Evolutionary conservation across 2,888 invertebrate genomes (phyloP).

Genomic region (Calliscelio sp.): DNA sequence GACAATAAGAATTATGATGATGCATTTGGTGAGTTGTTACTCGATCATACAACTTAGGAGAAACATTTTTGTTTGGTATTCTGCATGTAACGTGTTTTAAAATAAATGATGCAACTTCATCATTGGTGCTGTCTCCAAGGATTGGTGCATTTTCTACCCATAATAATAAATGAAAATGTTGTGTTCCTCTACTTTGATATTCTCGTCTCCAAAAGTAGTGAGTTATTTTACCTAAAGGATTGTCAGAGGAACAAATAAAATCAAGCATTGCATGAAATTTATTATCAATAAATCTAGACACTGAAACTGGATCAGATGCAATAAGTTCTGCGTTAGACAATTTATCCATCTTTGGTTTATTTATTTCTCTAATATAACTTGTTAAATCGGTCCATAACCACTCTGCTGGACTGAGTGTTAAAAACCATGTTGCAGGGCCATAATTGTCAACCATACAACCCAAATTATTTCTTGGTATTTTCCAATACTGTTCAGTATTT

Average conservation of each 20-base stretch:
- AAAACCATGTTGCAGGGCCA: constrained; percentile 77
- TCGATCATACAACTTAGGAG: too few species aligned
- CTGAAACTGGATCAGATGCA: constrained; percentile 75
- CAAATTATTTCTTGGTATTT: constrained; percentile 9
- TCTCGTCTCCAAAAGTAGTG: constrained; percentile 5
- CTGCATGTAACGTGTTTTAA: background rate
- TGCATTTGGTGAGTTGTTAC: too few species aligned
- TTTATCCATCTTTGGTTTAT: constrained; percentile 75
- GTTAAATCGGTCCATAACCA: constrained; percentile 61
- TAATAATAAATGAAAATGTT: constrained; percentile 77
- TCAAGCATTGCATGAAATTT: background rate
- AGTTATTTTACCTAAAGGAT: too few species aligned
- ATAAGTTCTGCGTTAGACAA: constrained; percentile 72
- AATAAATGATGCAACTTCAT: too few species aligned
- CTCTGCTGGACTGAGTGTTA: constrained; percentile 74
- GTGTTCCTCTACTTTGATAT: background rate
- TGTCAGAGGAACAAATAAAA: too few species aligned
- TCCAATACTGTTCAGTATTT: constrained; percentile 66
- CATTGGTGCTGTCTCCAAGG: constrained; percentile 42
- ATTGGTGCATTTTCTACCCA: constrained; percentile 79
- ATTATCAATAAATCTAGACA: constrained; percentile 79
- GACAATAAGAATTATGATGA: too few species aligned
- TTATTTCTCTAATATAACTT: constrained; percentile 8
- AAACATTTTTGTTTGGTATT: background rate
- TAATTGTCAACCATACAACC: constrained; percentile 74